Conservation (phyloP, 2,888 invertebrate genomes). For the Elegia similella region DNA sequence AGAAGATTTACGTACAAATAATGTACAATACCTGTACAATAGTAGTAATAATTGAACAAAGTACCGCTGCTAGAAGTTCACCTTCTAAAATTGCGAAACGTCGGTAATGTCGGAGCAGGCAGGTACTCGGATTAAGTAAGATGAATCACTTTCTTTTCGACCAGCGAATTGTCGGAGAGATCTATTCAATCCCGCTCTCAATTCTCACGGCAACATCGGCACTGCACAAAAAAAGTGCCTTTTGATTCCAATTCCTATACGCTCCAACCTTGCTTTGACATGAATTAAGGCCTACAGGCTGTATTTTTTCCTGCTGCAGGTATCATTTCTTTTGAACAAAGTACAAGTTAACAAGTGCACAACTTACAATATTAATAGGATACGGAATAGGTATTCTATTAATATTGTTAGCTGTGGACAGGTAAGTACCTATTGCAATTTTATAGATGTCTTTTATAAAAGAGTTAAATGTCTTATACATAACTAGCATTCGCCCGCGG, state of each 20-base stretch:
- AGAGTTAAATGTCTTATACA: too few species aligned
- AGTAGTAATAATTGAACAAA: neutral
- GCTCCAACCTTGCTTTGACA: too few species aligned
- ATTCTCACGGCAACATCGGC: constrained; percentile 41
- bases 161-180: constrained; percentile 31
- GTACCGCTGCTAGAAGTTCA: constrained; percentile 5
- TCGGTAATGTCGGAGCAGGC: constrained; percentile 40
- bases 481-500: too few species aligned
- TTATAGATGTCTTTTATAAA: too few species aligned
- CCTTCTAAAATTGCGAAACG: constrained; percentile 45
- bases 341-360: too few species aligned
- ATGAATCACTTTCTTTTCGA: constrained; percentile 66
- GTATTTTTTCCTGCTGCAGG: neutral
- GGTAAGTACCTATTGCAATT: too few species aligned
- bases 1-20: too few species aligned
- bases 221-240: constrained; percentile 39
- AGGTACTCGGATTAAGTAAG: constrained; percentile 54
- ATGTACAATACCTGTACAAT: neutral
- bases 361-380: too few species aligned
- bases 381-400: too few species aligned
- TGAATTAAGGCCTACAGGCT: too few species aligned
- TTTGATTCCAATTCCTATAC: constrained; percentile 26
- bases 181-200: constrained; percentile 54
- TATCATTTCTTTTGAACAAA: neutral
- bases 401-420: too few species aligned